phyloP scores from a whole-genome alignment of 2,888 invertebrate species.

The Siphonodentalium dalli region DNA sequence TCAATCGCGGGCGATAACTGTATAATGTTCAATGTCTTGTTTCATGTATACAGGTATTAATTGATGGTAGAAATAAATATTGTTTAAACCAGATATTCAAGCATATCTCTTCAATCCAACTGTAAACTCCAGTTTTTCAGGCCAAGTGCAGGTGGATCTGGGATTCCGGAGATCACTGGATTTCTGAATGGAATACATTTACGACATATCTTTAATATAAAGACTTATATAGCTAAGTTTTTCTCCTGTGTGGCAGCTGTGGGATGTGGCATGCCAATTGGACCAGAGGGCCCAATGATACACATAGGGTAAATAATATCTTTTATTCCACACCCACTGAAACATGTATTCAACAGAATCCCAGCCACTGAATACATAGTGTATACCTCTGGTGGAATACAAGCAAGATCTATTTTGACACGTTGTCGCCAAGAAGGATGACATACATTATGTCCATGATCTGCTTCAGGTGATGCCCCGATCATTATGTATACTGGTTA shows the following conservation, averaged over 20 bases:
- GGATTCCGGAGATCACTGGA: conserved; percentile 65
- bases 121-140: conserved; percentile 54
- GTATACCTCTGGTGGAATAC: no score
- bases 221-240: conserved; percentile 63
- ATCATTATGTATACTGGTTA: no score
- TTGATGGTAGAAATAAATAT: no score
- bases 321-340: not conserved
- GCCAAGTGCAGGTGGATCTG: conserved; percentile 59
- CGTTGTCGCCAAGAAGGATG: no score
- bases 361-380: no score
- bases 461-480: no score
- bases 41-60: no score
- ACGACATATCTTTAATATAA: conserved; percentile 62
- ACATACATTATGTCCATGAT: no score
- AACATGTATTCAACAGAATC: no score
- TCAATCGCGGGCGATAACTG: no score
- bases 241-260: conserved; percentile 63
- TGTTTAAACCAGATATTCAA: not conserved
- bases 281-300: conserved; percentile 67
- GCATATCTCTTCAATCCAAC: not conserved
- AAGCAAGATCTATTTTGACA: no score
- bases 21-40: not conserved
- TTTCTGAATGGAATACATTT: conserved; percentile 64
- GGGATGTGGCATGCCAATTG: conserved; percentile 65
- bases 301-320: conserved; percentile 60